Evolutionary conservation across 2,888 invertebrate species (phyloP), one percentile per base, ranked within the genome.

Genomic region (Cloeon dipterum): DNA sequence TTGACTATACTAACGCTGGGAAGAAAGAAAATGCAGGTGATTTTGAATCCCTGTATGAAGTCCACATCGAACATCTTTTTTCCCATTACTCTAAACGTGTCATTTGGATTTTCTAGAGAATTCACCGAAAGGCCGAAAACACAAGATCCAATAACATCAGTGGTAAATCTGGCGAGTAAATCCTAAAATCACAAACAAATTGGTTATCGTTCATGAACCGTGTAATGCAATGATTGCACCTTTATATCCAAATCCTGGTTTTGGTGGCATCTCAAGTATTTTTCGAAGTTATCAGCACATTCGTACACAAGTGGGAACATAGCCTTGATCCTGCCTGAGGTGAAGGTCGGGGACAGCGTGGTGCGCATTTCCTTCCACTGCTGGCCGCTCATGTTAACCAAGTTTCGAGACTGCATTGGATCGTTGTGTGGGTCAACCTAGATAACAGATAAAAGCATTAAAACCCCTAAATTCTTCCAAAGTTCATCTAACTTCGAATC

Each of bases 81-180:
- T 25, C 51, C 44, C 44, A 43, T 43, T 20, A 40, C 18, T 17
- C 41, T 38, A 35, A 46, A 45, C 11, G 40, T 37, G 4, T 42
- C 39, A 14, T 42, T 26, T 3, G 41, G 32, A 23, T 35, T 37
- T 1, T 42, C 32, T 18, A 46, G 42, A 3, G 40, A 37, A 32
- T 48, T 43, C 19, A 43, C 38, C 40, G 61, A 55, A 35, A 59
- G 41, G 4, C 62, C 62, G 41, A 63, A 65, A 26, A 59, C 55
- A 35, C 59, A 52, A 21, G 55, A 55, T n/a, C 56, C 58, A 32
- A 63, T 57, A 2, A 61, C 51, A 41, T 62, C 61, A 20, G 57
- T 53, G 8, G 59, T 53, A 44, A 57, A 63, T 14, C 43, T 43
- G 2, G 46, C 47, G 14, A 44, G 46, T 3, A 45, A 26, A 17